Conservation (phyloP, 2,888 invertebrate species). For the Sisyra nigra region DNA sequence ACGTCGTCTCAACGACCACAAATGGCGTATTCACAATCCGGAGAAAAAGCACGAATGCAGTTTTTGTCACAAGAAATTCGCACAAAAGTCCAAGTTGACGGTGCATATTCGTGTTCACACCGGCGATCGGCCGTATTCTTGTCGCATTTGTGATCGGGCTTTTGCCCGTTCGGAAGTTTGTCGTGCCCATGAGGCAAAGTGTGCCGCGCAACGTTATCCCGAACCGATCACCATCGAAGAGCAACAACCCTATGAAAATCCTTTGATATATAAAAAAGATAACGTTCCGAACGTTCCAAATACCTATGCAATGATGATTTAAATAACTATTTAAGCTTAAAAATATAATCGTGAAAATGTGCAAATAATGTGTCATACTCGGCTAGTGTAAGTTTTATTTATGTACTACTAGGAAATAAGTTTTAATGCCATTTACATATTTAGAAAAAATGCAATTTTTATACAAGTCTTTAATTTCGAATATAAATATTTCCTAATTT, state of each 20-base stretch:
- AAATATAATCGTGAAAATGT: no score
- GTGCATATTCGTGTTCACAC: conserved; percentile 15
- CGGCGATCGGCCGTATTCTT: conserved; percentile 14
- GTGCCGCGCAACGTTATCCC: conserved; percentile 2
- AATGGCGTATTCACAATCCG: conserved; percentile 15
- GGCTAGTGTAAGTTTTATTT: no score
- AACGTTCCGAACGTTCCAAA: no score
- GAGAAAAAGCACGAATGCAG: conserved; percentile 14
- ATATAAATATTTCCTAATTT: no score
- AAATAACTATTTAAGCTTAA: no score
- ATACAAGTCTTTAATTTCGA: no score
- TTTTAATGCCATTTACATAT: no score
- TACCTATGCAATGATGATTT: no score
- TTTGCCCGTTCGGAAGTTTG: conserved; percentile 7
- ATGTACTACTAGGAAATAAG: no score
- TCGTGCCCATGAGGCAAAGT: conserved; percentile 5
- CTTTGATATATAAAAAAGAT: no score
- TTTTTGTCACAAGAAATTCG: conserved; percentile 15
- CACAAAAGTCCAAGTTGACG: conserved; percentile 15
- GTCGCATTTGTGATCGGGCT: conserved; percentile 13
- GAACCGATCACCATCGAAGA: background rate
- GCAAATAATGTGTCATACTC: no score
- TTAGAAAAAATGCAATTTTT: no score
- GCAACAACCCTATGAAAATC: background rate
- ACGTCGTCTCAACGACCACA: conserved; percentile 15